Conservation (phyloP, 2,113 vertebrate genomes). For the Sinocyclocheilus maitianheensis region DNA sequence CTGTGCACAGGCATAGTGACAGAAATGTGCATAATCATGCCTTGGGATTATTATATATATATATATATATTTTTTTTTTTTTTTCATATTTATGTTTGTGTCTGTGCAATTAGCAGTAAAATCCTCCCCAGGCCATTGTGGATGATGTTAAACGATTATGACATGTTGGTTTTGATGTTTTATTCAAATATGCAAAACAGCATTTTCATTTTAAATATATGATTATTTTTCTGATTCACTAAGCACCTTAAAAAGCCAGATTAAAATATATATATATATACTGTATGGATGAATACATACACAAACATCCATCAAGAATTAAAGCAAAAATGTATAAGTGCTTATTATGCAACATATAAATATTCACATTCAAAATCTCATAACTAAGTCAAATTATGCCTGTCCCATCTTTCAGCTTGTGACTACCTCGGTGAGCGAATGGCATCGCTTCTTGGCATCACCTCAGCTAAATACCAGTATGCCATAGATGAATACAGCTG, state of each 20-base stretch:
- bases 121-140: neutral
- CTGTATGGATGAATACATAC: neutral
- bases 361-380: neutral
- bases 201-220: neutral
- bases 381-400: neutral
- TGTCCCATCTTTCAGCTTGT: conserved; percentile 79
- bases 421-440: conserved; percentile 97
- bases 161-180: neutral
- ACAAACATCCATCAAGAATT: neutral
- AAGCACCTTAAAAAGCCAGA: neutral
- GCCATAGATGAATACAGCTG: conserved; percentile 97
- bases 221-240: neutral
- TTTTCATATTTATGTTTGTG: neutral
- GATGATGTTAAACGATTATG: conserved; percentile 13
- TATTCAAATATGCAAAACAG: neutral
- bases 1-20: neutral
- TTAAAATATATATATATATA: no score
- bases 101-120: neutral
- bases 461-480: conserved; percentile 95
- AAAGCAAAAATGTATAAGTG: neutral
- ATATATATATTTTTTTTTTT: neutral
- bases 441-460: conserved; percentile 93
- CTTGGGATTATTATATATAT: neutral
- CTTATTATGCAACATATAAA: neutral
- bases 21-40: neutral